phyloP scores from a whole-genome alignment of 1,140 invertebrate genomes.

The Nephotettix cincticeps region DNA sequence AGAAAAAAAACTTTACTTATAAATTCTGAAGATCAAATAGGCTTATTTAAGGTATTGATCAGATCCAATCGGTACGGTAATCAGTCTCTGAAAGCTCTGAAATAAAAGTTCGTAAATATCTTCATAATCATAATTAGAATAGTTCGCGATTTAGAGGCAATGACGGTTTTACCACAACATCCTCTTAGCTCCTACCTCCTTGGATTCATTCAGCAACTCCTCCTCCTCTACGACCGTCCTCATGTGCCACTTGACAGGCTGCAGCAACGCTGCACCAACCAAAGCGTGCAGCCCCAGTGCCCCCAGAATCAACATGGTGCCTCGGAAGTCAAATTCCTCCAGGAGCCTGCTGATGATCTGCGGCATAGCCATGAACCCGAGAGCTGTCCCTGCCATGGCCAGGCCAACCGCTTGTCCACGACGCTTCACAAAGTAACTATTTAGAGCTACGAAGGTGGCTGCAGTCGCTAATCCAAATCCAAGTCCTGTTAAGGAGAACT shows the following conservation, averaged over 20 bases:
- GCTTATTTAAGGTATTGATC: too few relatives aligned
- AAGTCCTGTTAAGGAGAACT: constrained; percentile 53
- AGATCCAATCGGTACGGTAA: too few relatives aligned
- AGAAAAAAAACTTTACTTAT: too few relatives aligned
- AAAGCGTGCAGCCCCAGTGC: constrained; percentile 61
- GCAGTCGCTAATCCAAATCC: constrained; percentile 66
- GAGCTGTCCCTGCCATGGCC: constrained; percentile 71
- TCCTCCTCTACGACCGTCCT: constrained; percentile 22
- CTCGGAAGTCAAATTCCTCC: constrained; percentile 57
- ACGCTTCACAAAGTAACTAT: constrained; percentile 66
- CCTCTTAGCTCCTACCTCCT: too few relatives aligned
- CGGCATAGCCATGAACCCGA: constrained; percentile 73
- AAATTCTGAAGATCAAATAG: too few relatives aligned
- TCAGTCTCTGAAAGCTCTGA: too few relatives aligned
- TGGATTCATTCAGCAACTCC: neutral
- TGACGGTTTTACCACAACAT: too few relatives aligned
- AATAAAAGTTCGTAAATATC: too few relatives aligned
- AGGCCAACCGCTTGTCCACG: constrained; percentile 73
- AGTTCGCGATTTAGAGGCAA: too few relatives aligned
- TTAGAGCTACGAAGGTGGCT: constrained; percentile 54
- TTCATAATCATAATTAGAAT: too few relatives aligned
- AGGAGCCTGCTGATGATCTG: constrained; percentile 52
- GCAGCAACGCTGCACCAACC: constrained; percentile 60
- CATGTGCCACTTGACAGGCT: constrained; percentile 67
- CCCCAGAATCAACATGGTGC: constrained; percentile 61